These are phyloP conservation scores for Apodemus agrarius DNA, from an alignment of 2,797 vertebrate species.

Conservation along the genomic window DNA sequence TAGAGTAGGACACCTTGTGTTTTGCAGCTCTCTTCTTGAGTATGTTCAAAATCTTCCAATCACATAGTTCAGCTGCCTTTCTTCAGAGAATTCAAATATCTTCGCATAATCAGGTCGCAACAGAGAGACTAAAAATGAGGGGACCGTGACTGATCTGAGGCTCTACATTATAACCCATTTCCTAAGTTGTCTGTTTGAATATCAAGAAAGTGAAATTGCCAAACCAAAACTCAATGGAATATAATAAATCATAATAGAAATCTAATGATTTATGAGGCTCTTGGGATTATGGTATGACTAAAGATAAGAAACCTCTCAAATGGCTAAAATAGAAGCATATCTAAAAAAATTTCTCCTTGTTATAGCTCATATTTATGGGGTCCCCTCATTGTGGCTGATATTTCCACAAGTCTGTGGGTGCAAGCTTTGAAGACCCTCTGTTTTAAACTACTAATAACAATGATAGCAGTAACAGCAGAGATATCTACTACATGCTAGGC, in stretches of 20 bases:
- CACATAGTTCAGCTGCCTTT: constrained; percentile 28
- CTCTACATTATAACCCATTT: not conserved
- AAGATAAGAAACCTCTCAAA: not conserved
- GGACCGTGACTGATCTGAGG: not conserved
- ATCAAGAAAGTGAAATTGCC: not conserved
- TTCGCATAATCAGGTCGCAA: not conserved
- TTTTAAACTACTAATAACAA: constrained; percentile 12
- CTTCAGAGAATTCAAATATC: constrained; percentile 49
- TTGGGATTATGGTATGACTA: not conserved
- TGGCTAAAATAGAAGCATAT: not conserved
- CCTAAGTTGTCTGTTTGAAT: not conserved
- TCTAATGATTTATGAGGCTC: not conserved
- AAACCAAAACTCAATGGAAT: not conserved
- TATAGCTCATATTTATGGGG: not conserved
- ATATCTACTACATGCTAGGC: not conserved
- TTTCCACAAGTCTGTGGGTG: not conserved
- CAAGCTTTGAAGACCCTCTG: not conserved
- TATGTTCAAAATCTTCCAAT: constrained; percentile 37
- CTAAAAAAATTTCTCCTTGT: not conserved
- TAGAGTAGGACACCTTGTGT: constrained; percentile 19
- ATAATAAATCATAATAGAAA: not conserved
- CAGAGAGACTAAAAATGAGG: constrained; percentile 22
- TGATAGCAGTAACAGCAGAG: not conserved
- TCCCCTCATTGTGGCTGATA: not conserved
- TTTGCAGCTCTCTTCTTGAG: constrained; percentile 60